Conservation (phyloP, 2,888 invertebrate species). For the Chymomyza procnemis region DNA sequence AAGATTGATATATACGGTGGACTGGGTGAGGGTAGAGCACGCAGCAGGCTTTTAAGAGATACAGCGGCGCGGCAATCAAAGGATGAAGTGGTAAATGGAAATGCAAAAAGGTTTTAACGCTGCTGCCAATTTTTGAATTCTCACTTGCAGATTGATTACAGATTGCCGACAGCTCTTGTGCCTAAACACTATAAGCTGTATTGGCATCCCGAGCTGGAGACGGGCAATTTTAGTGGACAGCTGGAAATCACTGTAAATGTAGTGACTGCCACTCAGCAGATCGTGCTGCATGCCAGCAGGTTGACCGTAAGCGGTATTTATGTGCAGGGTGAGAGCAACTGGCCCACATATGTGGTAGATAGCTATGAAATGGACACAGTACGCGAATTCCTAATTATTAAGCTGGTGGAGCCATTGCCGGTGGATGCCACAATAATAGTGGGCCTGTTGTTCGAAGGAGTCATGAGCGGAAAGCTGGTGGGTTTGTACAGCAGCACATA, state of each 20-base stretch:
- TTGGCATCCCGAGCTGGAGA: slow-evolving; percentile 83
- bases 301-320: slow-evolving; percentile 76
- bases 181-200: slow-evolving; percentile 84
- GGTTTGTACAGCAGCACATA: slow-evolving; percentile 87
- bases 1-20: slow-evolving; percentile 46
- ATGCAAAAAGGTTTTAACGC: no score
- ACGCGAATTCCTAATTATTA: slow-evolving; percentile 64
- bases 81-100: slow-evolving; percentile 32
- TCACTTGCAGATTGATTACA: slow-evolving; percentile 59
- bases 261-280: slow-evolving; percentile 75
- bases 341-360: slow-evolving; percentile 15
- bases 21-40: neutral
- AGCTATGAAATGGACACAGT: slow-evolving; percentile 42
- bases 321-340: slow-evolving; percentile 18
- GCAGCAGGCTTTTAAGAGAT: neutral
- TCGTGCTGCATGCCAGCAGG: slow-evolving; percentile 82
- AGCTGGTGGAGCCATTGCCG: slow-evolving; percentile 58
- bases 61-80: slow-evolving; percentile 1
- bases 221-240: slow-evolving; percentile 81
- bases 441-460: slow-evolving; percentile 82
- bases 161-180: slow-evolving; percentile 81
- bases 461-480: slow-evolving; percentile 83
- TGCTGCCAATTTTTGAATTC: no score
- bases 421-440: slow-evolving; percentile 79
- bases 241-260: slow-evolving; percentile 80